Conservation (phyloP, 1,140 invertebrate genomes). For the Probaryconus sp. region DNA sequence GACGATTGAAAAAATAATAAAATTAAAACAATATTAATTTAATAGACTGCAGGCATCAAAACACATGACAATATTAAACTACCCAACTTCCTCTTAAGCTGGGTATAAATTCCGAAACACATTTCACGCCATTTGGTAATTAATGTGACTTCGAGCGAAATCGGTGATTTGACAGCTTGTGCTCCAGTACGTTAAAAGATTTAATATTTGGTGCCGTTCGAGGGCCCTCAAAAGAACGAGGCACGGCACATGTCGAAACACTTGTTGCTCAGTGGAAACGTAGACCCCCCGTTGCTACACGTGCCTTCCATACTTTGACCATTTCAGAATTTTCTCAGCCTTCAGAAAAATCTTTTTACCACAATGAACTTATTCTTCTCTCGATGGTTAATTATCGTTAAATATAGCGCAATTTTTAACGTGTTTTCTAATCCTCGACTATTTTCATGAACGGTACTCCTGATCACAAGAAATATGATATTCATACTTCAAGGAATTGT, state of each 20-base stretch:
- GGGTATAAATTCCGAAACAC: neutral
- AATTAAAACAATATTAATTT: neutral
- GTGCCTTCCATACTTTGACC: constrained; percentile 63
- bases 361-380: neutral
- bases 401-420: neutral
- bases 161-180: constrained; percentile 34
- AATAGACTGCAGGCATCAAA: neutral
- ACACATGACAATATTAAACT: no score
- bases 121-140: constrained; percentile 11
- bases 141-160: constrained; percentile 24
- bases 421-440: no score
- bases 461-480: no score
- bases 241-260: constrained; percentile 69
- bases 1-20: no score
- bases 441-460: no score
- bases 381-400: neutral
- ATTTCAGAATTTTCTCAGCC: constrained; percentile 10
- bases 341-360: constrained; percentile 14
- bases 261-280: constrained; percentile 72
- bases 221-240: constrained; percentile 42
- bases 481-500: no score
- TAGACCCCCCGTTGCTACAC: constrained; percentile 69
- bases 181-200: constrained; percentile 37
- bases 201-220: constrained; percentile 21
- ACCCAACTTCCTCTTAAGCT: neutral